Conservation (phyloP, 2,888 invertebrate species). For the Eubasilissa splendida region DNA sequence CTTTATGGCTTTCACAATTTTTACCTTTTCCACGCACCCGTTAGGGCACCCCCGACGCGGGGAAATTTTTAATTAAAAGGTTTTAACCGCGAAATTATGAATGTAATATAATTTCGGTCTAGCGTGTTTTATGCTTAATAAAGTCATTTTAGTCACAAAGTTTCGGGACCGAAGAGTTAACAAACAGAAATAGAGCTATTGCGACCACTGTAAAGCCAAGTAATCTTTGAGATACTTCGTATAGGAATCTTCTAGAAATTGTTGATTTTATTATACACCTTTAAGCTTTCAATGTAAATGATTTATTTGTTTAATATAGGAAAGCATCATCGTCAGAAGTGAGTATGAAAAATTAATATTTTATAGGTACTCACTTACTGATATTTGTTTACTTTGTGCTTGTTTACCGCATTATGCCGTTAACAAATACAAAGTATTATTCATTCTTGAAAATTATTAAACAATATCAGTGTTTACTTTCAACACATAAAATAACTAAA, state of each 20-base stretch:
- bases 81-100: slow-evolving; percentile 32
- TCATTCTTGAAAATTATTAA: too few species aligned
- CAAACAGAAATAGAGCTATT: slow-evolving; percentile 11
- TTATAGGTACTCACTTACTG: too few species aligned
- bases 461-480: too few species aligned
- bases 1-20: slow-evolving; percentile 43
- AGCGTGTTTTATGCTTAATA: slow-evolving; percentile 23
- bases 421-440: too few species aligned
- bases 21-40: slow-evolving; percentile 39
- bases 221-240: not conserved
- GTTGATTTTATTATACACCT: too few species aligned
- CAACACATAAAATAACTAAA: too few species aligned
- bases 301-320: too few species aligned
- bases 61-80: slow-evolving; percentile 42
- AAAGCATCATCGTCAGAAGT: too few species aligned
- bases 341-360: too few species aligned
- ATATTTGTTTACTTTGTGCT: too few species aligned
- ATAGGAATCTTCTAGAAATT: not conserved
- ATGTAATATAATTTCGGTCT: slow-evolving; percentile 22
- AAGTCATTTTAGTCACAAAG: slow-evolving; percentile 23
- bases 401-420: too few species aligned
- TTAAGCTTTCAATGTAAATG: too few species aligned
- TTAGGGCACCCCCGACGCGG: not conserved
- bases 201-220: not conserved
- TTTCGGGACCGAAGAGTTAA: not conserved